Evolutionary conservation across 2,797 vertebrate species (phyloP), one percentile per base, ranked within the genome.

Genomic region (Linurgus olivaceus): DNA sequence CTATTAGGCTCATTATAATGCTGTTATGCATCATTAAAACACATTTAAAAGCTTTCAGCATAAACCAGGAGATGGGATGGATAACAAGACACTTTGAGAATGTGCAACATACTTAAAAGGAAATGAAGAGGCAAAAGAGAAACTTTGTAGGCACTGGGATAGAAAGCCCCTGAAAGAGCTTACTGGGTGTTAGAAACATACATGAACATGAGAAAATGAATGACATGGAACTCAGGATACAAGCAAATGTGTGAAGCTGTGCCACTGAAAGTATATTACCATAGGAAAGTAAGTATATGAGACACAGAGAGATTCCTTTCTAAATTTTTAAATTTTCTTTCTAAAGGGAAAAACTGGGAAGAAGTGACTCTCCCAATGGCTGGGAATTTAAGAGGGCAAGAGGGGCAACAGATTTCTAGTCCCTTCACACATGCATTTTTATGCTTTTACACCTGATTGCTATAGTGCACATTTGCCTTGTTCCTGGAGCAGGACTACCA

Each of bases 11-110:
- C 70, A 62, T 87, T 93, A 71, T 79, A 86, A 38, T 77, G 77
- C 83, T 63, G 55, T 86, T 93, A 85, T 89, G 75, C 72, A 89
- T 91, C 94, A 94, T 91, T 94, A 84, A 95, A 96, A 92, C 17
- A n/a, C 65, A 95, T 96, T 94, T 90, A 88, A 95, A 97, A 96
- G 94, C 94, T 96, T 95, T 94, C 85, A 88, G 75, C 54, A 77
- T 33, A 92, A 87, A 83, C 82, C 40, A 76, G 66, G 77, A 94
- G 81, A 93, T 21, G 63, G 80, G 40, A 77, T 78, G 63, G 93
- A 91, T 88, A 94, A 80, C 28, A 51, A 86, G 81, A 90, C 10
- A 42, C 51, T 84, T 38, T 52, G 77, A 92, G 45, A 55, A 82
- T 0, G 1, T 73, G 52, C 66, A 44, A 47, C 62, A 38, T 48